Percentiles rank a stretch among this genome's conserved stretches.
Conservation (phyloP, 2,888 invertebrate genomes). For the Acronicta aceris region DNA sequence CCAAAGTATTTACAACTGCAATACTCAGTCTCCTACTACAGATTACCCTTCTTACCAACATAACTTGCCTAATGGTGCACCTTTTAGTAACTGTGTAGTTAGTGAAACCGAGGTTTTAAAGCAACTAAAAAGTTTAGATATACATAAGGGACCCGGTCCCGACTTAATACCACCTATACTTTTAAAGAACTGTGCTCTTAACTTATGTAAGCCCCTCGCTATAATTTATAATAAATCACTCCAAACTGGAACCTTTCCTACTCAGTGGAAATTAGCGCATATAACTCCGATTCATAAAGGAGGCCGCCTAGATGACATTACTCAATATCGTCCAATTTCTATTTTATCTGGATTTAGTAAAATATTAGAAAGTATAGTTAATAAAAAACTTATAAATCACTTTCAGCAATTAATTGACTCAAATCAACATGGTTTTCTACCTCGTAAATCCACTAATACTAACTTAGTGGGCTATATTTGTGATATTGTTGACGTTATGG, state of each 20-base stretch:
- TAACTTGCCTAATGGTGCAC: not conserved
- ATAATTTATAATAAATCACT: not conserved
- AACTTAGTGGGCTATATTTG: not conserved
- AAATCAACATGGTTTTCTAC: not conserved
- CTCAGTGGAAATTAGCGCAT: not conserved
- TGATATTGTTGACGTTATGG: not conserved
- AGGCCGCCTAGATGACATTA: not conserved
- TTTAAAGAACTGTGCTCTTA: not conserved
- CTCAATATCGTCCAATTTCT: not conserved
- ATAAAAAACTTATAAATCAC: not conserved
- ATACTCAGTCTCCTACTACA: too few relatives aligned
- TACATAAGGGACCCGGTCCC: not conserved
- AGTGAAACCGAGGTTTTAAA: not conserved
- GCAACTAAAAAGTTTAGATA: not conserved
- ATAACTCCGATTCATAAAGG: not conserved
- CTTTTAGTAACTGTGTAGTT: not conserved
- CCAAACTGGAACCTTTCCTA: too few relatives aligned
- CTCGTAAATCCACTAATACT: not conserved
- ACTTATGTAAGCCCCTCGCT: not conserved
- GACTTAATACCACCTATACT: not conserved
- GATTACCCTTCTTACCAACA: not conserved
- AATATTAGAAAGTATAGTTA: not conserved
- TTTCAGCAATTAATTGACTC: not conserved
- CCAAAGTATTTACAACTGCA: not conserved
- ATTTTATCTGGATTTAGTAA: not conserved